Evolutionary conservation across 2,888 invertebrate species (phyloP).

Genomic region (Pecten maximus): DNA sequence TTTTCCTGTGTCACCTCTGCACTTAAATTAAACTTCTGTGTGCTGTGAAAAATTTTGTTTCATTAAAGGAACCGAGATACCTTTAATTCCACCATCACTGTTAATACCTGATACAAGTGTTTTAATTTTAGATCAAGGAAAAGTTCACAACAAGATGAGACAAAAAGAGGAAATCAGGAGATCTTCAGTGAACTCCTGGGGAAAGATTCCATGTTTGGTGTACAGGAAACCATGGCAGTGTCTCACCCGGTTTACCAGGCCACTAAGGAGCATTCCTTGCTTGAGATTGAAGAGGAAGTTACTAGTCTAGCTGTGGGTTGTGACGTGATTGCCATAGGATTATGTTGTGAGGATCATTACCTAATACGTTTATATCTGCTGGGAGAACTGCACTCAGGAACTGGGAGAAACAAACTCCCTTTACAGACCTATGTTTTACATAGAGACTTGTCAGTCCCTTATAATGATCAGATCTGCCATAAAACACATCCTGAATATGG

Average conservation of each 20-base stretch:
- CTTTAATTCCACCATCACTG: too few relatives aligned
- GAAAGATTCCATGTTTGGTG: neutral
- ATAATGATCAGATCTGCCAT: neutral
- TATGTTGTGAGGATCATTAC: neutral
- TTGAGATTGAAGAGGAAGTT: neutral
- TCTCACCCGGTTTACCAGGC: neutral
- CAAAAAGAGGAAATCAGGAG: neutral
- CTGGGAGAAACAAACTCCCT: neutral
- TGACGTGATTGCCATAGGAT: neutral
- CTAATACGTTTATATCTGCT: neutral
- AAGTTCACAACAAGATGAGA: neutral
- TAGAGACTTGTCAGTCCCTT: neutral
- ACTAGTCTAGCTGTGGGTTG: neutral
- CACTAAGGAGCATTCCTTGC: neutral
- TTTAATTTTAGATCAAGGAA: neutral
- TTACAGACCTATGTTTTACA: neutral
- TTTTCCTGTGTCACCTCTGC: too few relatives aligned
- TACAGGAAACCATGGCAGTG: neutral
- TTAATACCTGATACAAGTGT: neutral
- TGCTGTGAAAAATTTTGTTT: too few relatives aligned
- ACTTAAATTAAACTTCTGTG: too few relatives aligned
- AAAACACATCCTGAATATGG: neutral
- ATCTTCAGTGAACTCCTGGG: conserved; percentile 8
- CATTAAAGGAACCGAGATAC: too few relatives aligned
- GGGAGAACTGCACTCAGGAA: neutral